phyloP scores from a whole-genome alignment of 2,113 vertebrate species.

The Alethe diademata region DNA sequence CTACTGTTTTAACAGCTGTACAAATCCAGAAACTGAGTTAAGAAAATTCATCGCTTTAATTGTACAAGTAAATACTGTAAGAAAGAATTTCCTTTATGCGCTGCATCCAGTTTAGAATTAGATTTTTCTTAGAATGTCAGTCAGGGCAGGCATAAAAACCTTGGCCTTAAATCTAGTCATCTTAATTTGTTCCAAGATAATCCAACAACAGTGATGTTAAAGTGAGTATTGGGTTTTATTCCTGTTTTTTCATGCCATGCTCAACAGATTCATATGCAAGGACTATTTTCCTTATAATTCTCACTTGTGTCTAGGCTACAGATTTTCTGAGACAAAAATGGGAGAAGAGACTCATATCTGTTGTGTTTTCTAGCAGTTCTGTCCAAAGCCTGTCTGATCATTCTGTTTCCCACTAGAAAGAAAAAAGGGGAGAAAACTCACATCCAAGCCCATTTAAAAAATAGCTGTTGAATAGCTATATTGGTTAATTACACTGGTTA shows the following conservation, averaged over 20 bases:
- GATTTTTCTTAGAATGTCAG: slow-evolving; percentile 48
- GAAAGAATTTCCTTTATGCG: slow-evolving; percentile 51
- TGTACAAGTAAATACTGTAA: background rate
- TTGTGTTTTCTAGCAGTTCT: slow-evolving; percentile 70
- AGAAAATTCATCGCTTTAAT: background rate
- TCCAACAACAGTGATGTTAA: slow-evolving; percentile 36
- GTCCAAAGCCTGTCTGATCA: slow-evolving; percentile 80
- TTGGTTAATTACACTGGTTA: slow-evolving; percentile 15
- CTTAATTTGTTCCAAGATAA: slow-evolving; percentile 61
- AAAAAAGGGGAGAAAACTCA: background rate
- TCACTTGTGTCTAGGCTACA: slow-evolving; percentile 11
- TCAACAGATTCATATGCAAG: slow-evolving; percentile 39
- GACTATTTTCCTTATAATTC: slow-evolving; percentile 22
- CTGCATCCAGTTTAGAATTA: slow-evolving; percentile 48
- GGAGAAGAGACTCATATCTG: slow-evolving; percentile 69
- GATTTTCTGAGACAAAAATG: slow-evolving; percentile 77
- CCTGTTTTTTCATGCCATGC: slow-evolving; percentile 41
- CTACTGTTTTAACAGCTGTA: background rate
- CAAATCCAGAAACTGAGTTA: background rate
- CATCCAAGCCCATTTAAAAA: slow-evolving; percentile 1
- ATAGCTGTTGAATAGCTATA: background rate
- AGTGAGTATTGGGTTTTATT: slow-evolving; percentile 22
- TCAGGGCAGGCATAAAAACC: slow-evolving; percentile 51
- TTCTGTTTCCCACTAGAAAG: slow-evolving; percentile 70
- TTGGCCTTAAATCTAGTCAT: slow-evolving; percentile 54